Evolutionary conservation across 2,797 vertebrate species (phyloP).

Genomic region (Simalia tracyae): DNA sequence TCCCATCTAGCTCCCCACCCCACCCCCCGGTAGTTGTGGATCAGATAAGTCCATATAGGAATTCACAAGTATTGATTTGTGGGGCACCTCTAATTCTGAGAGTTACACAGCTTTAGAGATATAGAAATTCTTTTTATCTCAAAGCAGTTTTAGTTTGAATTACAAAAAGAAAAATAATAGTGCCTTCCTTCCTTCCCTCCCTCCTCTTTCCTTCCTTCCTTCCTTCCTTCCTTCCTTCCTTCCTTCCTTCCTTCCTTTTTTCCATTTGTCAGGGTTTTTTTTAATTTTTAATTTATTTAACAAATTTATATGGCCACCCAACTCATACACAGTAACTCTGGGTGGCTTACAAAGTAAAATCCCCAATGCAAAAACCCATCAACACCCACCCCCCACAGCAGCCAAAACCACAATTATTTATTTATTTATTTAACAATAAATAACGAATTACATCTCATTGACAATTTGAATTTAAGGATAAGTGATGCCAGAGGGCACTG

Average conservation of each 20-base stretch:
- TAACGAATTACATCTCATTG: rapidly evolving
- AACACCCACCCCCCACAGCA: too few relatives aligned
- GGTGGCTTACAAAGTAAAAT: too few relatives aligned
- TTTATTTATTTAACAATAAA: too few relatives aligned
- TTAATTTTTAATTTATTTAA: too few relatives aligned
- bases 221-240: too few relatives aligned
- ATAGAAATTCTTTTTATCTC: background rate
- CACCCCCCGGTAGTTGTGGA: background rate
- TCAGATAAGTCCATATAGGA: background rate
- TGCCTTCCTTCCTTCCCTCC: background rate
- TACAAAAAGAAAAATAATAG: background rate
- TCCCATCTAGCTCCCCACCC: background rate
- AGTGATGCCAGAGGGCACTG: conserved; percentile 3
- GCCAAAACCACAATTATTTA: too few relatives aligned
- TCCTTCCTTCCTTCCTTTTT: background rate
- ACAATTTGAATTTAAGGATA: background rate
- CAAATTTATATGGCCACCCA: too few relatives aligned
- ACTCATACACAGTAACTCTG: too few relatives aligned
- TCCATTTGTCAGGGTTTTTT: background rate
- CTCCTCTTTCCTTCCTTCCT: too few relatives aligned
- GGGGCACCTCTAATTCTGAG: background rate
- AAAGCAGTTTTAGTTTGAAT: background rate
- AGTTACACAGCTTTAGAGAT: background rate
- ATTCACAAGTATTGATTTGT: background rate
- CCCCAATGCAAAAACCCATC: too few relatives aligned